phyloP scores from a whole-genome alignment of 2,113 vertebrate species.

The Rhizomys pruinosus region DNA sequence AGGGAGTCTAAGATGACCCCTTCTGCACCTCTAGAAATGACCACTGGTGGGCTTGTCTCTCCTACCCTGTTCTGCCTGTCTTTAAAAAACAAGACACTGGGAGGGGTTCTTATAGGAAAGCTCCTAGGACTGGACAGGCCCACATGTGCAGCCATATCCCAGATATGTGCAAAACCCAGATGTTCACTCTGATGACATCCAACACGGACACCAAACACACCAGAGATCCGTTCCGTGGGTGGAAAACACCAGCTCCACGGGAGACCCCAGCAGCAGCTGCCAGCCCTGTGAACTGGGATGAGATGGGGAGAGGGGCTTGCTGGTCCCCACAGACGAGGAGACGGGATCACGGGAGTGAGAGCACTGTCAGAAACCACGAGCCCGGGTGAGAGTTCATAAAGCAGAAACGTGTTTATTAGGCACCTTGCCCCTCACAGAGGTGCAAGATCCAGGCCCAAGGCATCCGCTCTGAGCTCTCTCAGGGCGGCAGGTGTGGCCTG shows the following conservation, averaged over 20 bases:
- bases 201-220: background rate
- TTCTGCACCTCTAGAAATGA: fast-evolving
- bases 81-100: background rate
- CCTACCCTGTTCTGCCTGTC: background rate
- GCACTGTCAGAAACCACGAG: slow-evolving; percentile 37
- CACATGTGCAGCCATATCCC: fast-evolving
- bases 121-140: background rate
- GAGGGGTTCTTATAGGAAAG: background rate
- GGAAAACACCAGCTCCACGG: no score
- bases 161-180: fast-evolving
- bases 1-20: background rate
- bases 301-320: background rate
- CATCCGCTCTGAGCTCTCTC: background rate
- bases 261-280: background rate
- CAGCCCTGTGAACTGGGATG: background rate
- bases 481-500: background rate
- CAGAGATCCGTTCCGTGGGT: background rate
- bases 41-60: background rate
- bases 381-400: slow-evolving; percentile 63
- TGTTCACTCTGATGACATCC: fast-evolving
- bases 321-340: background rate
- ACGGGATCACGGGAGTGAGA: fast-evolving
- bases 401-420: slow-evolving; percentile 79
- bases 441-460: slow-evolving; percentile 37
- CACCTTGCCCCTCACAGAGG: slow-evolving; percentile 76